These are phyloP conservation scores for Caenorhabditis briggsae DNA, from an alignment of 1,140 invertebrate species.

Conservation along the genomic window DNA sequence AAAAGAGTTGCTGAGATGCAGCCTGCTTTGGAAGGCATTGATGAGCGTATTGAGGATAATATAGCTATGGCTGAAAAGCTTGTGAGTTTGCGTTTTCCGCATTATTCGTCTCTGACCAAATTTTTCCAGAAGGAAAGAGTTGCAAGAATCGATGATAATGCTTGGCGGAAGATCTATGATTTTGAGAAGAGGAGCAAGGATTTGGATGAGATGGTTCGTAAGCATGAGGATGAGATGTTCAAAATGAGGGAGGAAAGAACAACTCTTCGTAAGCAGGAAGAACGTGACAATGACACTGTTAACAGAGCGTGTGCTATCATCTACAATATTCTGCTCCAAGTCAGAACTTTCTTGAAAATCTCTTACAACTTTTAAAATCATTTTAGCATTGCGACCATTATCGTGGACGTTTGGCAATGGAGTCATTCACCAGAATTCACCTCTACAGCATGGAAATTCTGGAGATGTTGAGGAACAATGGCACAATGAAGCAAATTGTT, in stretches of 20 bases:
- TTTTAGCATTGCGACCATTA: slow-evolving; percentile 50
- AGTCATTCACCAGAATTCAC: slow-evolving; percentile 41
- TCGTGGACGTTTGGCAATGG: slow-evolving; percentile 35
- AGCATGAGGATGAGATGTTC: slow-evolving; percentile 39
- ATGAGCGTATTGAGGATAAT: slow-evolving; percentile 5
- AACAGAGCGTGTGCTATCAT: slow-evolving; percentile 28
- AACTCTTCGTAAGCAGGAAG: slow-evolving; percentile 1
- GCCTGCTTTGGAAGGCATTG: not conserved
- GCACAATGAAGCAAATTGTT: slow-evolving; percentile 20
- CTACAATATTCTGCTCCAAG: slow-evolving; percentile 44
- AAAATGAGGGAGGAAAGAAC: slow-evolving; percentile 3
- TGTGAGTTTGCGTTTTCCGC: not conserved
- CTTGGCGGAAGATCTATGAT: not conserved
- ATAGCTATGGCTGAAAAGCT: slow-evolving; percentile 4
- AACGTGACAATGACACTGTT: slow-evolving; percentile 21
- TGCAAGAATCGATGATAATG: not conserved
- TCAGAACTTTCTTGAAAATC: not conserved
- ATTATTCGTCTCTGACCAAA: not conserved
- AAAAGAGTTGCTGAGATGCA: not conserved
- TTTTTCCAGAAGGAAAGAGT: slow-evolving; percentile 42
- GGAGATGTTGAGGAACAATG: slow-evolving; percentile 32
- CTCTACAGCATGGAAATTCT: slow-evolving; percentile 35
- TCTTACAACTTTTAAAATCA: too few relatives aligned
- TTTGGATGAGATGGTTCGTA: slow-evolving; percentile 32
- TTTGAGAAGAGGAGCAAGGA: slow-evolving; percentile 22